Conservation (phyloP, 2,797 vertebrate genomes). For the Columba guinea region DNA sequence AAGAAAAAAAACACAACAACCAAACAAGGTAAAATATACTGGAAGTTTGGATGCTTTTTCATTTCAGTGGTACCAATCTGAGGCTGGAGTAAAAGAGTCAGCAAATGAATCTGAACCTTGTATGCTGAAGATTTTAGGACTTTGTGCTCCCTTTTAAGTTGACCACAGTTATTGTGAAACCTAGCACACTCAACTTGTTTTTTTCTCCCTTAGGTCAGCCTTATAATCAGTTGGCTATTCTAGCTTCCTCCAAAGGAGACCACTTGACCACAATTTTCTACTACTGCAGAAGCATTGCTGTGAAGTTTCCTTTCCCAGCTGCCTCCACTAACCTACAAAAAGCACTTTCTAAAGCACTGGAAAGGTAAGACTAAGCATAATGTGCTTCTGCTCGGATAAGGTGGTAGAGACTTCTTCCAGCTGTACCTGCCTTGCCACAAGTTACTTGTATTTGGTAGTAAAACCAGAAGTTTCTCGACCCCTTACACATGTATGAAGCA, state of each 20-base stretch:
- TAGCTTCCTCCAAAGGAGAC: slow-evolving; percentile 99
- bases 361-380: slow-evolving; percentile 83
- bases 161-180: not conserved
- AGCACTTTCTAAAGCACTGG: slow-evolving; percentile 98
- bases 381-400: not conserved
- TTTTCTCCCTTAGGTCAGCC: slow-evolving; percentile 88
- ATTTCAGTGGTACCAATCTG: not conserved
- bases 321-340: slow-evolving; percentile 99
- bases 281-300: slow-evolving; percentile 99
- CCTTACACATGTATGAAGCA: not conserved
- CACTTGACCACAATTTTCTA: slow-evolving; percentile 99
- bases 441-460: not conserved
- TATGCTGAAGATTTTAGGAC: not conserved
- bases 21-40: not conserved
- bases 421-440: not conserved
- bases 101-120: not conserved
- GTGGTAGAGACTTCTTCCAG: not conserved
- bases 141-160: not conserved
- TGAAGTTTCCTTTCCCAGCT: slow-evolving; percentile 99
- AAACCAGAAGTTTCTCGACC: not conserved
- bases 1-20: not conserved
- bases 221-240: slow-evolving; percentile 98
- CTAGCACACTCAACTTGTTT: not conserved
- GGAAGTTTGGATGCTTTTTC: not conserved
- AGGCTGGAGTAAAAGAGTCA: not conserved